A percentile compares a stretch with the other conserved stretches of the same genome.
phyloP scores from a whole-genome alignment of 1,140 invertebrate genomes.

The Sycophaga agraensis region DNA sequence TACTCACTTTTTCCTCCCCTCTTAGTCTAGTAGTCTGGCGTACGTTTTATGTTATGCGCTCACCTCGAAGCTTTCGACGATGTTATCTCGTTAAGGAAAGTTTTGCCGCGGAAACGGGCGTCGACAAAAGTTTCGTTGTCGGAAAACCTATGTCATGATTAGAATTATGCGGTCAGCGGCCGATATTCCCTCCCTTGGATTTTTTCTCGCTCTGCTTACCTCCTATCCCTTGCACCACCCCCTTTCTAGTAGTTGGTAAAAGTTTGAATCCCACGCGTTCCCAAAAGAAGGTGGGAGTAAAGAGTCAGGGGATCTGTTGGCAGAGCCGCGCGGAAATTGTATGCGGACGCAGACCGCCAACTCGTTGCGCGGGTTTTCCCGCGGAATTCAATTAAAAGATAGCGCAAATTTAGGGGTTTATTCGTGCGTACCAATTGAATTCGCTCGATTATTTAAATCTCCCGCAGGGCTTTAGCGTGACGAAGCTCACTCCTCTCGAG shows the following conservation, averaged over 20 bases:
- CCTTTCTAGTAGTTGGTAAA: background rate
- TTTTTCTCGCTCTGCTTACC: background rate
- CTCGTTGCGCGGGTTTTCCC: too few species aligned
- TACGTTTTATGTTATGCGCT: too few species aligned
- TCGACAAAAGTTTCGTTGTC: conserved; percentile 26
- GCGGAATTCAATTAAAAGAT: conserved; percentile 26
- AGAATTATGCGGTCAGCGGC: conserved; percentile 19
- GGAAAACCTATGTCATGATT: conserved; percentile 25
- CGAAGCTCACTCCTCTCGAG: too few species aligned
- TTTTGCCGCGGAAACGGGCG: conserved; percentile 11
- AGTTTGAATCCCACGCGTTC: too few species aligned
- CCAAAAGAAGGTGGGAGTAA: too few species aligned
- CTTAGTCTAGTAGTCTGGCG: too few species aligned
- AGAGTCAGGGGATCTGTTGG: too few species aligned
- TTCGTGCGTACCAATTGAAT: conserved; percentile 15
- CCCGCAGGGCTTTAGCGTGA: too few species aligned
- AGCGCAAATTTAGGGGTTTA: conserved; percentile 14
- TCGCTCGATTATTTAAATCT: conserved; percentile 20
- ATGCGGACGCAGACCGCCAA: too few species aligned
- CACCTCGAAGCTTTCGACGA: conserved; percentile 18
- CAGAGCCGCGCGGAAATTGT: too few species aligned
- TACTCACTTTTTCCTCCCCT: conserved; percentile 23
- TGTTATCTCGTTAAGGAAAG: conserved; percentile 28
- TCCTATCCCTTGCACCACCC: background rate
- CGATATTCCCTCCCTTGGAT: conserved; percentile 9